Conservation (phyloP, 2,113 vertebrate genomes). For the Pachypanchax playfairii region DNA sequence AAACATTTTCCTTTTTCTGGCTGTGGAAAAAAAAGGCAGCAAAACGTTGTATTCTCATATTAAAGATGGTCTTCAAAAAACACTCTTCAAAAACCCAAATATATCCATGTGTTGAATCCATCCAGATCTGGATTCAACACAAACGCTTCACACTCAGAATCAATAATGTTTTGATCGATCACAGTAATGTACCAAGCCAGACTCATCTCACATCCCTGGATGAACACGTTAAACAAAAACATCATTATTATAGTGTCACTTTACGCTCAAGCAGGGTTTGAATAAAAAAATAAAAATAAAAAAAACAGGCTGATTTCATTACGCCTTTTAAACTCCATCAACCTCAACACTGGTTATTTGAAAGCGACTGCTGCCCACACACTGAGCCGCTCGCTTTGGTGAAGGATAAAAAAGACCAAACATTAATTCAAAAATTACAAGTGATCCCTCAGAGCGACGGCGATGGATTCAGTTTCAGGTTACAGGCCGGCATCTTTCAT, state of each 20-base stretch:
- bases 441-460: conserved; percentile 56
- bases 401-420: conserved; percentile 9
- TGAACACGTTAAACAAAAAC: conserved; percentile 3
- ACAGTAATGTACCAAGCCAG: background rate
- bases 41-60: too few species aligned
- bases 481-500: conserved; percentile 27
- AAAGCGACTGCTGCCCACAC: conserved; percentile 60
- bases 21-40: too few species aligned
- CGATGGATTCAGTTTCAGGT: conserved; percentile 48
- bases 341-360: conserved; percentile 42
- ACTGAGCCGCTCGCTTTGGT: conserved; percentile 39
- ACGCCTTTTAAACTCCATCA: conserved; percentile 36
- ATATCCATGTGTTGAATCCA: too few species aligned
- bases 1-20: too few species aligned
- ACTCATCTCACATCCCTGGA: conserved; percentile 2
- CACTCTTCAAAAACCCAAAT: too few species aligned
- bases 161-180: too few species aligned
- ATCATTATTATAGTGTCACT: conserved; percentile 15
- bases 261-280: conserved; percentile 8
- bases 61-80: too few species aligned
- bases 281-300: too few species aligned
- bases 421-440: conserved; percentile 61
- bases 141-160: too few species aligned
- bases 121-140: too few species aligned
- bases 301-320: background rate